These are phyloP conservation scores for Vombatus ursinus DNA, from an alignment of 2,113 vertebrate species.

Conservation along the genomic window DNA sequence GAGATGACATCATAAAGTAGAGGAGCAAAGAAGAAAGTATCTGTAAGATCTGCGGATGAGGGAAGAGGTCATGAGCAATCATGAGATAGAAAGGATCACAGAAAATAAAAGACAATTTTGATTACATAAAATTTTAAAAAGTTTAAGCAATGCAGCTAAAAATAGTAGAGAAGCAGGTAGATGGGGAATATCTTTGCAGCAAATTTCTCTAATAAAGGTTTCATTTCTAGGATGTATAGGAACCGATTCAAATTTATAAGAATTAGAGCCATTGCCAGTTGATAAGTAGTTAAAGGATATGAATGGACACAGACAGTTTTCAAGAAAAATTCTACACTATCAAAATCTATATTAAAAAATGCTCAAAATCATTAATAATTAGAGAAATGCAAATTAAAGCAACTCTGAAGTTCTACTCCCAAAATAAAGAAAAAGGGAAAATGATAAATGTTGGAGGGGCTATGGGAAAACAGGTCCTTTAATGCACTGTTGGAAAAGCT, in stretches of 20 bases:
- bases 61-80: not conserved
- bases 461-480: not conserved
- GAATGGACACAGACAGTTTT: not conserved
- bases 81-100: not conserved
- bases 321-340: not conserved
- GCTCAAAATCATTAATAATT: not conserved
- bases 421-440: not conserved
- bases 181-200: not conserved
- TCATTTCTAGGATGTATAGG: not conserved
- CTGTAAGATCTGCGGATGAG: not conserved
- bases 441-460: not conserved
- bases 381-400: not conserved
- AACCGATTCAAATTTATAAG: not conserved
- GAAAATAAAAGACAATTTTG: not conserved
- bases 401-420: not conserved
- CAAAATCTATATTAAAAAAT: not conserved
- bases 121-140: not conserved
- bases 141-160: not conserved
- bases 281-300: not conserved
- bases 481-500: not conserved
- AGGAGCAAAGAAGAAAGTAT: not conserved
- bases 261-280: not conserved
- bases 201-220: not conserved
- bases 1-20: not conserved
- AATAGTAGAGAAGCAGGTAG: not conserved